These are phyloP conservation scores for Hystrix cristata DNA, from an alignment of 2,113 vertebrate species.

Conservation along the genomic window DNA sequence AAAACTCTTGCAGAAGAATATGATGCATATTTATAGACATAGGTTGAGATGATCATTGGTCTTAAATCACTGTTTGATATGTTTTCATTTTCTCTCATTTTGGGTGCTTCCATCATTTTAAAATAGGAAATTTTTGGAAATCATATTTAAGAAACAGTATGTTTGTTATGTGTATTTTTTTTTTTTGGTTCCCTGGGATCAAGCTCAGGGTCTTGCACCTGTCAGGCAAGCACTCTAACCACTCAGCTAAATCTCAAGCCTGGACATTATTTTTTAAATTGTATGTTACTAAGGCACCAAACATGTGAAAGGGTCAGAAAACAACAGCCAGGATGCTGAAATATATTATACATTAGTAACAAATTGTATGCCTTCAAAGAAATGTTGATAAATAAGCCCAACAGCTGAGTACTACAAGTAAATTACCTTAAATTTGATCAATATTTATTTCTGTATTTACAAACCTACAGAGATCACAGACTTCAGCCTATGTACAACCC, in stretches of 20 bases:
- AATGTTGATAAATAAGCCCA: not conserved
- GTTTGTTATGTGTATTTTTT: not conserved
- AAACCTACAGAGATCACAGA: not conserved
- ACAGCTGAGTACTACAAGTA: not conserved
- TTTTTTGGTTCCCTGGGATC: no score
- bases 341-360: not conserved
- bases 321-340: not conserved
- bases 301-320: not conserved
- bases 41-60: not conserved
- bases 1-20: not conserved
- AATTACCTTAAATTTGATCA: not conserved
- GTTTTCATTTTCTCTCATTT: not conserved
- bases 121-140: not conserved
- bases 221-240: no score
- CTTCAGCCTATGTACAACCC: not conserved
- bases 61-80: not conserved
- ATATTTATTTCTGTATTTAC: not conserved
- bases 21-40: not conserved
- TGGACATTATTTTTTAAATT: constrained; percentile 17
- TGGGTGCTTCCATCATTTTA: not conserved
- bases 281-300: not conserved
- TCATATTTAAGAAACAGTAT: not conserved
- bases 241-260: no score
- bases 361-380: not conserved
- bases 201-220: no score